Evolutionary conservation across 2,797 vertebrate species (phyloP), one percentile per base, ranked within the genome.

Genomic region (Melanotaenia trifasciata): DNA sequence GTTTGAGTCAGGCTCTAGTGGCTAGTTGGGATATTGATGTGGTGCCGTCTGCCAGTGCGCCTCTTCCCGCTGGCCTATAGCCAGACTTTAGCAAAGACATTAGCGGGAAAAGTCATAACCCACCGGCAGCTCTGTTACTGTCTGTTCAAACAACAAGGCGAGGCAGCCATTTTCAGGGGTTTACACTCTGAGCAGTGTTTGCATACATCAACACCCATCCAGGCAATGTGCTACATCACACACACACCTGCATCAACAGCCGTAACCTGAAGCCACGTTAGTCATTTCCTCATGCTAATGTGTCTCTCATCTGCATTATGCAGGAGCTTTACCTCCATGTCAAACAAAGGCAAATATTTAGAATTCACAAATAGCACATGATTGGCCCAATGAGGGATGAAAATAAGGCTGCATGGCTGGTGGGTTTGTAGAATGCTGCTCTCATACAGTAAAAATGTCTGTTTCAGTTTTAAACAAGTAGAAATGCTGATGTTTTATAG

Each of bases 1-100:
- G 66, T 87, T 89, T 87, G 79, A 85, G 78, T 73, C 51, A 24
- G 85, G 82, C 92, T 93, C 92, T 80, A 72, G 91, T 92, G 93
- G 91, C 91, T 93, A 89, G 87, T 94, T 91, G 89, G 81, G 89
- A 93, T 93, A 93, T 93, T 91, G 92, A 94, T 93, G 92, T 91
- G 84, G 85, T 84, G 74, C 82, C 76, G 79, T 89, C 88, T 93
- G 92, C 92, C 92, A 91, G 86, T 68, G 84, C 72, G 85, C 74
- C 82, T 92, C 90, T 83, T 88, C 74, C 81, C n/a, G 58, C 84
- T 93, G 92, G 90, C 87, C 59, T 24, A 67, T 38, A 66, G 89
- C 93, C 94, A 93, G 85, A 79, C 73, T 81, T 79, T 61, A 85
- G 84, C 83, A 90, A 90, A 92, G 81, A 87, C 86, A 92, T 93